Base-by-base conservation (phyloP, 2,888 invertebrate species). In the Papilio demoleus region DNA sequence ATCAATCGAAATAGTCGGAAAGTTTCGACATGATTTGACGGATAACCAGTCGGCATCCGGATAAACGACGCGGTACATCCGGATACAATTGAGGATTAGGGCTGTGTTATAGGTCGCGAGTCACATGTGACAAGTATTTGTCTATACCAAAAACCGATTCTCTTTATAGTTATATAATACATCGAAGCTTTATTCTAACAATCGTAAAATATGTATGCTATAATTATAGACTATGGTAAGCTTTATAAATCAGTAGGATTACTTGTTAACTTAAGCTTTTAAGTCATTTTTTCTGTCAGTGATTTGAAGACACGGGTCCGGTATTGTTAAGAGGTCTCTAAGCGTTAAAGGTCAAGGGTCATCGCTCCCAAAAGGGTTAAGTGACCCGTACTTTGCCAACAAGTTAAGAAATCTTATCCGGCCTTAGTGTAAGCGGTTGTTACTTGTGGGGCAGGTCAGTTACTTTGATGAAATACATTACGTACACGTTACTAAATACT, bases 331-430 rank as follows among this genome's bases (percentile, higher is more conserved):
- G 58, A 68, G 47, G 63, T 63, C 67, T 60, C 61, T 36, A 40
- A 68, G 65, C 66, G 65, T 72, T 70, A 60, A 50, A 64, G 78
- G 79, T 72, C 71, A 60, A 58, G 67, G 78, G 79, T 78, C 76
- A 77, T 77, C 75, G 81, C 71, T 79, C 80, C 77, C 71, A 65
- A 17, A 22, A 42, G 74, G 76, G 69, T 75, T 72, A 77, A 76
- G 72, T 78, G 79, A 76, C 77, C 79, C 77, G 76, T 72, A 56
- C 73, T 75, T 53, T 60, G 60, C 64, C 60, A 61, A 67, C 67
- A 74, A 77, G 77, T 74, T 64, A 65, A 72, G 67, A 75, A 77
- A 77, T 74, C 67, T 72, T 72, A 75, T 74, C 73, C 73, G 66
- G 75, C 68, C 76, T 75, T 75, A 76, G 74, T 58, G 75, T 74